Evolutionary conservation across 64 coral and sea anemone species (phyloP).

Genomic region (Exaiptasia diaphana): DNA sequence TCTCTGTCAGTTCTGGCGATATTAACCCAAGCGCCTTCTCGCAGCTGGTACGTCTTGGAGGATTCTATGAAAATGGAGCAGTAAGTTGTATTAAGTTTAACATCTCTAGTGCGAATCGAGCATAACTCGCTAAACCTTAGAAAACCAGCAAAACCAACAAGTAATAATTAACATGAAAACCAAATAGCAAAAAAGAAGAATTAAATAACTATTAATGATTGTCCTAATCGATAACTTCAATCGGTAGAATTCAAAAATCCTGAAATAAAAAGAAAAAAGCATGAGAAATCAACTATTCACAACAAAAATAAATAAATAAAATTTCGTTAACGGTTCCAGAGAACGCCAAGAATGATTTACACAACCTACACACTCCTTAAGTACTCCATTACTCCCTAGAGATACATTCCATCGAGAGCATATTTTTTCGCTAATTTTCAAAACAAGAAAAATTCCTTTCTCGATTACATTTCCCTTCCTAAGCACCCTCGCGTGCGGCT

Average conservation of each 20-base stretch:
- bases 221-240: too few relatives aligned
- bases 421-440: too few relatives aligned
- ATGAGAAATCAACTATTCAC: too few relatives aligned
- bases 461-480: neutral
- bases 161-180: neutral
- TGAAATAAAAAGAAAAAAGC: too few relatives aligned
- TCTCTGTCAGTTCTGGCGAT: constrained; percentile 13
- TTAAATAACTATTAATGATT: neutral
- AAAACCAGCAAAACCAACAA: constrained; percentile 42
- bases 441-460: neutral
- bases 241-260: too few relatives aligned
- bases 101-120: constrained; percentile 23
- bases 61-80: constrained; percentile 56
- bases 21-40: constrained; percentile 17
- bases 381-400: neutral
- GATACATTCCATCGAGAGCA: neutral
- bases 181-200: neutral
- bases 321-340: neutral
- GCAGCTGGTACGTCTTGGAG: constrained; percentile 51
- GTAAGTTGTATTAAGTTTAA: constrained; percentile 19
- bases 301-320: too few relatives aligned
- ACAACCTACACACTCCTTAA: neutral
- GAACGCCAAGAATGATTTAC: neutral
- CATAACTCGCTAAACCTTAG: constrained; percentile 47
- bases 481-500: neutral